These are phyloP conservation scores for Drosophila cognata DNA, from an alignment of 2,888 invertebrate genomes.

Conservation along the genomic window DNA sequence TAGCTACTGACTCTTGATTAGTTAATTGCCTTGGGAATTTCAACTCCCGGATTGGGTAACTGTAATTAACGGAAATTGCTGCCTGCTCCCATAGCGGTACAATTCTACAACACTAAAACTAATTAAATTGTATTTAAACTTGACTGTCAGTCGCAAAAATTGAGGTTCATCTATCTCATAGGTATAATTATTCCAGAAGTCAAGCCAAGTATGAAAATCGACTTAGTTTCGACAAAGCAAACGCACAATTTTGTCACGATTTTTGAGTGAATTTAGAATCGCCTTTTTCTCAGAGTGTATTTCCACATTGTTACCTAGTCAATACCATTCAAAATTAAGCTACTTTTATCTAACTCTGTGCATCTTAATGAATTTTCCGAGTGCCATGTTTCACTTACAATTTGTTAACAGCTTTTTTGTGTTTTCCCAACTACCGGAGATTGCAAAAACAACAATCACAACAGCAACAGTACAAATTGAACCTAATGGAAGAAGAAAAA, in stretches of 20 bases:
- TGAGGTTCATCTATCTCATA: not conserved
- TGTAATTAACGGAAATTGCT: conserved; percentile 34
- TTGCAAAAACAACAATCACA: conserved; percentile 60
- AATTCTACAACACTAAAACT: conserved; percentile 24
- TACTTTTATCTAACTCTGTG: conserved; percentile 48
- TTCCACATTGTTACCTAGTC: conserved; percentile 7
- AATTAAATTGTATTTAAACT: not conserved
- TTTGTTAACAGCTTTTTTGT: conserved; percentile 75
- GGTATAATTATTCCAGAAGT: not conserved
- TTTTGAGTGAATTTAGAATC: not conserved
- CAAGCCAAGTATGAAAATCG: not conserved
- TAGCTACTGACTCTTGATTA: conserved; percentile 21
- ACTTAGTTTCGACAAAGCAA: not conserved
- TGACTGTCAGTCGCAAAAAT: not conserved
- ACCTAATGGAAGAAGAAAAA: conserved; percentile 64
- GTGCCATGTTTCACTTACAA: conserved; percentile 54
- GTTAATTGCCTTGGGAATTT: conserved; percentile 45
- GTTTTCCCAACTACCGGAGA: conserved; percentile 74
- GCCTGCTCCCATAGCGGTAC: conserved; percentile 42
- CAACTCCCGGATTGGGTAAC: conserved; percentile 27
- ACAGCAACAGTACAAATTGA: conserved; percentile 49
- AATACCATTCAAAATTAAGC: conserved; percentile 51
- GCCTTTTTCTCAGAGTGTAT: conserved; percentile 1
- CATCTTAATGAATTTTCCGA: conserved; percentile 65
- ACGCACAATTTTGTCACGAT: not conserved